phyloP scores from a whole-genome alignment of 37 sponge, comb jelly and placozoan species.

The Mnemiopsis leidyi region DNA sequence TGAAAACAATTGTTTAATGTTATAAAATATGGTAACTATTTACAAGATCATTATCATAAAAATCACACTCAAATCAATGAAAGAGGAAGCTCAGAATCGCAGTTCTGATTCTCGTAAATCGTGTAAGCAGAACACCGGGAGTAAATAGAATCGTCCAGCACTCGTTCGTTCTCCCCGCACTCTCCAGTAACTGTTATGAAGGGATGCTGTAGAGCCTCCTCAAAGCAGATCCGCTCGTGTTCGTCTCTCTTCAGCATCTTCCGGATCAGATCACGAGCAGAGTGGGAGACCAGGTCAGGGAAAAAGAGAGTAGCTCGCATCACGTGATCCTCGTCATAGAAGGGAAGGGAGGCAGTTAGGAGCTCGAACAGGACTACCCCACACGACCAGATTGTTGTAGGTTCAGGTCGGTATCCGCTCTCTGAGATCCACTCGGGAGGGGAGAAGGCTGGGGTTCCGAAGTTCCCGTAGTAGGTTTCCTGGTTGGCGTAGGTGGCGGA shows the following conservation, averaged over 20 bases:
- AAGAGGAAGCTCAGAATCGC: slow-evolving; percentile 24
- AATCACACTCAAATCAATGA: neutral
- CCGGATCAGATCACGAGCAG: slow-evolving; percentile 32
- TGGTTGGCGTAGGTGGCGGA: slow-evolving; percentile 57
- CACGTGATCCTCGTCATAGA: slow-evolving; percentile 50
- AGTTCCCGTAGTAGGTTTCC: slow-evolving; percentile 32
- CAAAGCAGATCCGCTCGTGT: neutral
- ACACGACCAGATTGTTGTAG: slow-evolving; percentile 61
- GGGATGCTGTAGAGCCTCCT: slow-evolving; percentile 47
- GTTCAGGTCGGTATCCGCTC: slow-evolving; percentile 26
- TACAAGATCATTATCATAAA: too few relatives aligned
- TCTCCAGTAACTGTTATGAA: neutral
- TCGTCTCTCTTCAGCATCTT: slow-evolving; percentile 58
- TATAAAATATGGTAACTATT: too few relatives aligned
- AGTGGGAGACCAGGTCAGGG: slow-evolving; percentile 46
- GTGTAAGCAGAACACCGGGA: slow-evolving; percentile 42
- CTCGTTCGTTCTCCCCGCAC: neutral
- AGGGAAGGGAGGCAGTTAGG: slow-evolving; percentile 24
- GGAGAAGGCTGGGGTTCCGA: slow-evolving; percentile 60
- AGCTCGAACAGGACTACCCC: slow-evolving; percentile 60
- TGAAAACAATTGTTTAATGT: too few relatives aligned
- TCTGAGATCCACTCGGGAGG: slow-evolving; percentile 52
- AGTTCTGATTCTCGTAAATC: slow-evolving; percentile 6
- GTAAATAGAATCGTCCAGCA: slow-evolving; percentile 47
- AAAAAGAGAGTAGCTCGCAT: slow-evolving; percentile 23